Base-by-base conservation (phyloP, 92 coral and sea anemone species). In the Metridium senile region DNA sequence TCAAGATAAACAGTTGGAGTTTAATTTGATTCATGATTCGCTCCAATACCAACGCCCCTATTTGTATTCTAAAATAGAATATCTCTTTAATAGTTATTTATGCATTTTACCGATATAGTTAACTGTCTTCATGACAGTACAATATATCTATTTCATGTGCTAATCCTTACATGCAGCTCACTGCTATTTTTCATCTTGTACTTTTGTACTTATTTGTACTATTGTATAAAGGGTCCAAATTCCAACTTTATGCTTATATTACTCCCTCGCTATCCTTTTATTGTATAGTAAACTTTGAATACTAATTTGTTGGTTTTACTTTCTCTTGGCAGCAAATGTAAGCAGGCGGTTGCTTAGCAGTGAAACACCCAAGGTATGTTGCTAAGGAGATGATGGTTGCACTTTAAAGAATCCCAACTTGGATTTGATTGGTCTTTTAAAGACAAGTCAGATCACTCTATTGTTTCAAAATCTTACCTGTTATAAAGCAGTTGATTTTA, bases 41-140 rank as follows among this genome's bases (percentile, higher is more conserved):
- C 23, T 54, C 59, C 59, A n/a, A n/a, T n/a, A n/a, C n/a, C n/a
- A n/a, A 54, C 59, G 59, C 59, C 59, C 59, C 59, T 54, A 20
- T 54, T 13, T 54, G 59, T 19, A 9, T 54, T 21, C 16, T 2
- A 13, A 54, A 10, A 10, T 3, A 9, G 25, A 3, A 54, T 20
- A 3, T 54, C 21, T 13, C 25, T 54, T 45, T 45, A 45, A 54
- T 20, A 9, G 49, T 13, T 6, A 39, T 13, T 39, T 4, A 13
- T 39, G 49, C 49, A 4, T 39, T 39, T 13, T 13, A 39, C 13
- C 13, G 6, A 6, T 4, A 39, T 13, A 4, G 13, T 39, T 39
- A 6, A 39, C 6, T 39, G 49, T 13, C 49, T 6, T 39, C 6
- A 39, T 39, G 13, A 39, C 6, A 39, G 49, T 13, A 39, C 6